Conservation (phyloP, 2,113 vertebrate species). For the Recurvirostra avosetta region DNA sequence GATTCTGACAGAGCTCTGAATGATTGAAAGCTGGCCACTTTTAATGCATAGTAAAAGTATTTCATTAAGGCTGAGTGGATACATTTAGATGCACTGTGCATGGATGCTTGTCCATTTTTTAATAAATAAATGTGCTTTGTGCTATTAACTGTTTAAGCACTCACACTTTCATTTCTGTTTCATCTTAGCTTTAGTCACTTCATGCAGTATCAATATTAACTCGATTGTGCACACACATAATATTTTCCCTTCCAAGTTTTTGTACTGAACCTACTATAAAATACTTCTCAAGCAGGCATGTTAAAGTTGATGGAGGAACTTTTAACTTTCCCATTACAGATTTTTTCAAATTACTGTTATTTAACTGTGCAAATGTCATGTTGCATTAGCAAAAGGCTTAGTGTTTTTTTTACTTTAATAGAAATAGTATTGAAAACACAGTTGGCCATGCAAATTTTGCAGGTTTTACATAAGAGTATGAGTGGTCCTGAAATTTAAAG, state of each 20-base stretch:
- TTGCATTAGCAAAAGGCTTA: constrained; percentile 54
- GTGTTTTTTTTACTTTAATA: background rate
- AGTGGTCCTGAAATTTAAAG: background rate
- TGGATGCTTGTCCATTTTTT: constrained; percentile 28
- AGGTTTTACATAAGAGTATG: constrained; percentile 41
- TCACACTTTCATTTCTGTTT: constrained; percentile 12
- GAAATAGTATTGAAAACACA: constrained; percentile 30
- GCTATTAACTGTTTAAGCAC: constrained; percentile 55
- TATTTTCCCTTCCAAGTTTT: constrained; percentile 22
- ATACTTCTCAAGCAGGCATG: background rate
- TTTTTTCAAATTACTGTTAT: constrained; percentile 55
- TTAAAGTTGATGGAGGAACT: constrained; percentile 11
- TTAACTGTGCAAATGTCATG: constrained; percentile 50
- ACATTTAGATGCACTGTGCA: constrained; percentile 40
- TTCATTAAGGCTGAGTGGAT: constrained; percentile 59
- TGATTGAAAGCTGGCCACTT: constrained; percentile 48
- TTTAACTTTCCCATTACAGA: constrained; percentile 45
- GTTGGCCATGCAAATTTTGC: constrained; percentile 29
- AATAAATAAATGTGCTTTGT: constrained; percentile 63
- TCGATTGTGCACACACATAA: constrained; percentile 1
- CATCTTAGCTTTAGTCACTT: constrained; percentile 3
- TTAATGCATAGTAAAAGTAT: constrained; percentile 39
- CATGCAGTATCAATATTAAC: constrained; percentile 33
- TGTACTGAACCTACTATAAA: background rate
- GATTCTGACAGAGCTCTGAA: constrained; percentile 16